Base-by-base conservation (phyloP, 2,888 invertebrate genomes). In the Ceriagrion tenellum region DNA sequence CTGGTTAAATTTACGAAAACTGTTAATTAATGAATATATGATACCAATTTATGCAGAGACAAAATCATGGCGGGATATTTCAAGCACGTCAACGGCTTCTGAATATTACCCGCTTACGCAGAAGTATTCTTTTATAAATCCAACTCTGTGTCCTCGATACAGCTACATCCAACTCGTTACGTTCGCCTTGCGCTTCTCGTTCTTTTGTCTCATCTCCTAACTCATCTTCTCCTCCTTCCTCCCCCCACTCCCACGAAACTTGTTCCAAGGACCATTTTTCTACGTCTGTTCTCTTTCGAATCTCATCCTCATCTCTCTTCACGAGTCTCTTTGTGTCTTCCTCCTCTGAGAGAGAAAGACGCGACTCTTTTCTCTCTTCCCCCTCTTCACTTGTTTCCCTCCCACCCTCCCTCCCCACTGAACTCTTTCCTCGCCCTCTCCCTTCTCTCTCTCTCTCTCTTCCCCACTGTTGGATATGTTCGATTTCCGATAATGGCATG, bases 401-500 rank as follows among this genome's bases (percentile, higher is more conserved):
- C 69, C 35, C 35, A 35, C 18, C 40, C 93, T 93, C 47, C 93
- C 63, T 23, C n/a, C 26, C 59, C 59, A 2, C 59, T 23, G 23
- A 20, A 2, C 93, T 69, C 47, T 40, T 59, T 56, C 35, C 89
- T n/a, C 89, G n/a, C 23, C 8, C 91, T 26, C 20, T 56, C 55
- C 59, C 16, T 56, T 30, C 69, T 20, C n/a, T n/a, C n/a, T 16
- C 35, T 63, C 59, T 30, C 13, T 23, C 26, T 23, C 88, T 47
- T 40, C 91, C 40, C 20, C 59, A n/a, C 91, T 16, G 23, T 30
- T 26, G 93, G 47, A 93, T 69, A 93, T 47, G 93, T 93, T 93
- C 93, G 93, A 93, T 93, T 93, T 93, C 93, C 93, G 93, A 93
- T 93, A 93, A 93, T 93, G 93, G 93, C 93, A 93, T 69, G 93